These are phyloP conservation scores for Dinomys branickii DNA, from an alignment of 2,113 vertebrate species.

Conservation along the genomic window DNA sequence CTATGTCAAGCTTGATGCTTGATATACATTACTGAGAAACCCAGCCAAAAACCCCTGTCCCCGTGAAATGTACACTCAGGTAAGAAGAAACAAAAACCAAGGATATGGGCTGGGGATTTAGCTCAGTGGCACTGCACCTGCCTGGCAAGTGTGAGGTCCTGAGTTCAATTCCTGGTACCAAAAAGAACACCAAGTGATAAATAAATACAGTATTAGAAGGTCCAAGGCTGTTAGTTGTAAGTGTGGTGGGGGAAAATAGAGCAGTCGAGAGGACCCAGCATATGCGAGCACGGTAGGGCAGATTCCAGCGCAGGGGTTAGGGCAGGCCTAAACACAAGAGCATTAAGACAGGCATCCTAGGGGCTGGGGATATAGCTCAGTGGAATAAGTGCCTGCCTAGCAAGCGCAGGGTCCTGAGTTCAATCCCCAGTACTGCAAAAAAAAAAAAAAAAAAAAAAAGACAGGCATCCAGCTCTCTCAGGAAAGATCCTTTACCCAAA, in stretches of 20 bases:
- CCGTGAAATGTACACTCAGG: neutral
- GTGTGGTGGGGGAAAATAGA: neutral
- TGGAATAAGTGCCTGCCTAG: no score
- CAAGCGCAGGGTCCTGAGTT: no score
- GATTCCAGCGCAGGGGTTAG: neutral
- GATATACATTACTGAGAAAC: neutral
- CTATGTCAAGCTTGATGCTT: neutral
- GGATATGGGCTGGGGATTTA: neutral
- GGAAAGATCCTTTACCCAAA: neutral
- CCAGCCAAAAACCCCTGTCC: neutral
- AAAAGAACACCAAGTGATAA: neutral
- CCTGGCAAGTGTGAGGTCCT: no score
- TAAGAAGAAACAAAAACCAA: neutral
- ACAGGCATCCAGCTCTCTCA: neutral
- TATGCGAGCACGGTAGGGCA: neutral
- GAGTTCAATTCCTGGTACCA: no score
- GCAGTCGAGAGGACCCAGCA: neutral
- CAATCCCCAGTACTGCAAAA: no score
- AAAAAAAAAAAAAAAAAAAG: no score
- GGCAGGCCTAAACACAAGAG: neutral
- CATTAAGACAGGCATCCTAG: neutral
- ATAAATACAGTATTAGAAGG: neutral
- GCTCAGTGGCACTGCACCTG: no score
- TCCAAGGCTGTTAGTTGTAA: neutral
- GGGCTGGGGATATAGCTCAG: no score